phyloP scores from a whole-genome alignment of 2,888 invertebrate species.

The Agrilus cyanescens region DNA sequence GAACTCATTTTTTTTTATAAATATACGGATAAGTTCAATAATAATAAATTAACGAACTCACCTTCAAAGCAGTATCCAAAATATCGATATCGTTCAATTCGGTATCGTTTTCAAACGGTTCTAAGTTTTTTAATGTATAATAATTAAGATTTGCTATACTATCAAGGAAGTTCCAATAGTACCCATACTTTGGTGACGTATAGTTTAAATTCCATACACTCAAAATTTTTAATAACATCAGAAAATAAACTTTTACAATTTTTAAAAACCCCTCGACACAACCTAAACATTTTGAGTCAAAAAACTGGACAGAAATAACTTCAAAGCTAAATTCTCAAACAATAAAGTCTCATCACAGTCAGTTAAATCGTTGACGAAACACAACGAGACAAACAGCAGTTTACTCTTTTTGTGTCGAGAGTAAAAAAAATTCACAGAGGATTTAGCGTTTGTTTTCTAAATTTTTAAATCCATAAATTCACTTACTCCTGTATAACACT shows the following conservation, averaged over 20 bases:
- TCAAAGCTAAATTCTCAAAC: no score
- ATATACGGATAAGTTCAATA: no score
- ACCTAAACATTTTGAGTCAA: no score
- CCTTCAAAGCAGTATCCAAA: constrained; percentile 36
- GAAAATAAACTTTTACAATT: no score
- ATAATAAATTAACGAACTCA: constrained; percentile 16
- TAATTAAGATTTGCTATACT: constrained; percentile 38
- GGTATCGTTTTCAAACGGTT: constrained; percentile 33
- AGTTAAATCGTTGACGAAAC: no score
- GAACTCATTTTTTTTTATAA: not conserved
- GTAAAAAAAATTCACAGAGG: not conserved
- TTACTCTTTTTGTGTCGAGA: not conserved
- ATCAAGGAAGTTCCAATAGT: constrained; percentile 37
- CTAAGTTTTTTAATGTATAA: constrained; percentile 31
- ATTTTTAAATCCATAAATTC: not conserved
- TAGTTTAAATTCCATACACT: constrained; percentile 36
- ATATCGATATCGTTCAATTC: constrained; percentile 35
- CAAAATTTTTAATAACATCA: constrained; percentile 10
- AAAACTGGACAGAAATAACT: no score
- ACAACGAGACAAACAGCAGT: not conserved
- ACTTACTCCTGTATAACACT: constrained; percentile 29
- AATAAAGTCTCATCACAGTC: no score
- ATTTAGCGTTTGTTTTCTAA: not conserved
- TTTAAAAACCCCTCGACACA: no score
- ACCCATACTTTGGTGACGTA: constrained; percentile 34